Base-by-base conservation (phyloP, 2,888 invertebrate species). In the Creontiades dilutus region DNA sequence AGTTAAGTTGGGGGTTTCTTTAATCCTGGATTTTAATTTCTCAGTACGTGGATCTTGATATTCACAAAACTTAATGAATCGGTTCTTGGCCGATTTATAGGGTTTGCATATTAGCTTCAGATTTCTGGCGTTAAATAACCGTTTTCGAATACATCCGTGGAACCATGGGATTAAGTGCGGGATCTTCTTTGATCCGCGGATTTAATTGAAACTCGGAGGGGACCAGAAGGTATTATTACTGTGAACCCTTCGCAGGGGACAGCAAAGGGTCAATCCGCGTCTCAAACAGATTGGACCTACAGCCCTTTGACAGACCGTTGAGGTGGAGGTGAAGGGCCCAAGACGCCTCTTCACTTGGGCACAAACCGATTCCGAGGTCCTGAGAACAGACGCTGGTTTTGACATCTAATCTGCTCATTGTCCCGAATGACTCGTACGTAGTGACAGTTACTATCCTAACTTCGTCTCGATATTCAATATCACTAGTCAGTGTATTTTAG, bases 181-280 rank as follows among this genome's bases (percentile, higher is more conserved):
- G 23, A 7, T 68, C 68, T 68, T 68, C 68, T 68, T 68, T 68
- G 68, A 68, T 68, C 68, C 68, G 4, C 7, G 23, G 19, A 68
- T 68, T 68, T 68, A 68, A 68, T 68, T 23, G 68, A 68, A 61
- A 68, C 68, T 23, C 68, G 68, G 23, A 68, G 68, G 46, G 78
- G 78, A 78, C 37, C 7, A 37, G 37, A 7, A n/a, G 78, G 37
- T 46, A 46, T 78, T 78, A 78, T 78, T 47, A 78, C 14, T 9
- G 46, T 9, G 46, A 16, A 4, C 46, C 37, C 47, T 78, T 78
- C 46, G 78, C 14, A 16, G 46, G 13, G 78, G 14, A 46, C 37
- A 78, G 28, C 78, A 78, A 78, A 78, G 78, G 78, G 46, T 78
- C 78, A 78, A 78, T 78, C 19, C 78, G 78, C 78, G 28, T 78